A percentile compares a stretch with the other conserved stretches of the same genome.
Evolutionary conservation across 2,797 vertebrate genomes (phyloP).

Genomic region (Gobio occitaniae): DNA sequence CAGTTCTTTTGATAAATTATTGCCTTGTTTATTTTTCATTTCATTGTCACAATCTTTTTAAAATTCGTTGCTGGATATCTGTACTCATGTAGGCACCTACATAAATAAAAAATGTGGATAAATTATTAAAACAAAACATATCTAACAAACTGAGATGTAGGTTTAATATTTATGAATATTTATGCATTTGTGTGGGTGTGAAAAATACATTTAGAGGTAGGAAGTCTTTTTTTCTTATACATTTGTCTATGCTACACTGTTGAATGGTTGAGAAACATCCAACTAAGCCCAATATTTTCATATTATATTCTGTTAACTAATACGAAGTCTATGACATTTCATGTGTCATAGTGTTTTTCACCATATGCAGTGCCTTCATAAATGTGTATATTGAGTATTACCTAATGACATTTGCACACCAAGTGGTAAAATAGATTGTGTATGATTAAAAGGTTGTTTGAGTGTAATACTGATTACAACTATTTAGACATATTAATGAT

Average conservation of each 20-base stretch:
- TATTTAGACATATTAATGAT: not conserved
- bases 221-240: too few species aligned
- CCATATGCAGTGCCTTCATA: conserved; percentile 14
- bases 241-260: not conserved
- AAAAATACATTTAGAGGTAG: not conserved
- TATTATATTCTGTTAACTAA: not conserved
- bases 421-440: not conserved
- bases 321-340: not conserved
- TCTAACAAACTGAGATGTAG: not conserved
- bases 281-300: not conserved
- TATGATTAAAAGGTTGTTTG: not conserved
- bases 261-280: not conserved
- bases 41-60: conserved; percentile 56
- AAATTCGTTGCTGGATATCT: conserved; percentile 60
- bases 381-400: not conserved
- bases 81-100: conserved; percentile 54
- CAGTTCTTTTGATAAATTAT: conserved; percentile 21
- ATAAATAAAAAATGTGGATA: conserved; percentile 40
- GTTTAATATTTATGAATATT: not conserved
- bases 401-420: not conserved
- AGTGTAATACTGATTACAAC: not conserved
- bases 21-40: conserved; percentile 52
- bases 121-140: not conserved
- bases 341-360: not conserved
- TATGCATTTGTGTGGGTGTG: not conserved